Base-by-base conservation (phyloP, 2,113 vertebrate genomes). In the Rhabdomys dilectus region DNA sequence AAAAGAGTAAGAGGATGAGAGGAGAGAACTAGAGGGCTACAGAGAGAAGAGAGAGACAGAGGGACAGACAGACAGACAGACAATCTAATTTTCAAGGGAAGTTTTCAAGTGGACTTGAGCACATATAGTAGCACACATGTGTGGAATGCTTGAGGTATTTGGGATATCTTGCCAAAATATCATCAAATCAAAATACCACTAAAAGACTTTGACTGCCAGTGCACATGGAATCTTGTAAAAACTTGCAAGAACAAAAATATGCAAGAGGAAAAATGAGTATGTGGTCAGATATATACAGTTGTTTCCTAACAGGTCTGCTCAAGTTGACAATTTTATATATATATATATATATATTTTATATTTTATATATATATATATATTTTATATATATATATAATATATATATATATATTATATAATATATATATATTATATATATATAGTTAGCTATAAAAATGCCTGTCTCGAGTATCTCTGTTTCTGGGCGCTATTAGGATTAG, bases 191-290 rank as follows among this genome's bases (percentile, higher is more conserved):
- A 97, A 95, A 48, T 81, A 97, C 91, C 58, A 72, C 42, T 64
- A 64, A 94, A 88, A 66, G 39, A 56, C 34, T 34, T 89, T 81
- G 84, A 75, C 19, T 95, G 21, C 39, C 16, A 88, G 5, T 48
- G 3, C 2, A 10, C 73, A 86, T 31, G 0, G 2, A 84, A 93
- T 92, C 94, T 86, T 96, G 96, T 87, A 39, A 94, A 92, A 94
- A 96, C 93, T 45, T 97, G 93, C 82, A 92, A 62, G 66, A 60
- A 92, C 82, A 93, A 89, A 93, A 77, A 29, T 56, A 12, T 73
- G 21, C 36, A 56, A 73, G 77, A 95, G 66, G 15, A 95, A 94
- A 93, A 86, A 53, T 34, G 58, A 94, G 10, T 12, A 68, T n/a
- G 64, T 34, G 73, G 66, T 81, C 73, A 80, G 77, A 91, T 19